These are phyloP conservation scores for Arothron firmamentum DNA, from an alignment of 2,113 vertebrate genomes.

Conservation along the genomic window DNA sequence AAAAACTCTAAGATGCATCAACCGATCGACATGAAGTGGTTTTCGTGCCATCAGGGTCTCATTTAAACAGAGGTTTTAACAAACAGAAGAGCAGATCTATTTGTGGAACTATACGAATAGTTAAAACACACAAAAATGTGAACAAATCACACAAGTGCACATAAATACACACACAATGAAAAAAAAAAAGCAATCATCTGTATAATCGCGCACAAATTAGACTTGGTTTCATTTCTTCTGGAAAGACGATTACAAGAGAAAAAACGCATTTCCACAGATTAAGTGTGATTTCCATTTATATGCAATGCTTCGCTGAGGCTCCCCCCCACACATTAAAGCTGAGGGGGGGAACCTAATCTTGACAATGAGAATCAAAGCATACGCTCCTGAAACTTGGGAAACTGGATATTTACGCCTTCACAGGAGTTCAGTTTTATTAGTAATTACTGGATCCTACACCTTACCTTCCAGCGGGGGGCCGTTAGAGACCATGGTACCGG, in stretches of 20 bases:
- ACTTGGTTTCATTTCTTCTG: constrained; percentile 39
- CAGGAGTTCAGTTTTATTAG: constrained; percentile 24
- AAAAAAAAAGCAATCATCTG: constrained; percentile 15
- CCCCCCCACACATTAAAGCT: constrained; percentile 31
- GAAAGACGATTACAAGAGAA: constrained; percentile 37
- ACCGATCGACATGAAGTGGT: no score
- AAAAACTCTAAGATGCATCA: no score
- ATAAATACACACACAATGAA: neutral
- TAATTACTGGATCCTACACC: constrained; percentile 1
- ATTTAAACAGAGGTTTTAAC: no score
- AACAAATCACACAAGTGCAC: neutral
- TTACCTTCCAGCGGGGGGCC: neutral
- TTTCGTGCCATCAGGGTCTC: no score
- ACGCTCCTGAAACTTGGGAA: constrained; percentile 41
- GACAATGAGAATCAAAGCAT: constrained; percentile 56
- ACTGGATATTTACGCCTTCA: constrained; percentile 20
- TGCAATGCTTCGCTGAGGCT: constrained; percentile 43
- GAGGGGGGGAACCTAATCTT: constrained; percentile 63
- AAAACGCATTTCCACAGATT: constrained; percentile 50
- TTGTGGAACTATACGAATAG: no score
- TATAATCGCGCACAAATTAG: constrained; percentile 39
- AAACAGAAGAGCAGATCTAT: no score
- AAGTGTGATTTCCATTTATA: constrained; percentile 61
- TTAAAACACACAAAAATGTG: constrained; percentile 1
- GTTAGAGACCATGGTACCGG: neutral